These are phyloP conservation scores for Cyprinella venusta DNA, from an alignment of 2,797 vertebrate species.

Conservation along the genomic window DNA sequence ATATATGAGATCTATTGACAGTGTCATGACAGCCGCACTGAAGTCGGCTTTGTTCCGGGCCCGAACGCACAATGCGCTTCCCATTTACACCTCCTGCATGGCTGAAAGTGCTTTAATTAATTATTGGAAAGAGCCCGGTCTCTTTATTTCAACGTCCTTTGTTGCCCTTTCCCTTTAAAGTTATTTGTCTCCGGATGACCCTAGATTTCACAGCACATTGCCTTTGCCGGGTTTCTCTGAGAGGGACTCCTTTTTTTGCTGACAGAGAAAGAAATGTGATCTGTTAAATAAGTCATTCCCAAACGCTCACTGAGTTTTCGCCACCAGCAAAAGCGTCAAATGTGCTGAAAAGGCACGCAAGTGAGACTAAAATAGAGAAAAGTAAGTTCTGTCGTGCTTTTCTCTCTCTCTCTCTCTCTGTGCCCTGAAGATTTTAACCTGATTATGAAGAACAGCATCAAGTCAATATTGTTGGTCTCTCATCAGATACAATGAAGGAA, in stretches of 20 bases:
- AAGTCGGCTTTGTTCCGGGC: constrained; percentile 35
- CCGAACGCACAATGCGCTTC: constrained; percentile 4
- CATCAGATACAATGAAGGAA: constrained; percentile 7
- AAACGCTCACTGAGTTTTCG: constrained; percentile 51
- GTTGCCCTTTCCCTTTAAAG: constrained; percentile 50
- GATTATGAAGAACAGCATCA: constrained; percentile 46
- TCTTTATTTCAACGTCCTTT: constrained; percentile 48
- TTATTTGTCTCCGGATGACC: constrained; percentile 61
- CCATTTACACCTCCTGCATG: constrained; percentile 16
- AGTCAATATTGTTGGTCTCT: constrained; percentile 21
- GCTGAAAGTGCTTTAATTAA: constrained; percentile 48
- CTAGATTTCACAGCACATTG: constrained; percentile 60
- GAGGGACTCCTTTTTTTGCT: constrained; percentile 58
- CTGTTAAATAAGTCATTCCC: constrained; percentile 66
- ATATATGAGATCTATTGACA: constrained; percentile 37
- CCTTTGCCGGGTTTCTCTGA: constrained; percentile 51
- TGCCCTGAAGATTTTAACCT: constrained; percentile 46
- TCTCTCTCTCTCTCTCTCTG: constrained; percentile 1
- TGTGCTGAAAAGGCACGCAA: constrained; percentile 59
- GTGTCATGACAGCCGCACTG: constrained; percentile 1
- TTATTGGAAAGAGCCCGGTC: constrained; percentile 28
- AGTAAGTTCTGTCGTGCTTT: constrained; percentile 50
- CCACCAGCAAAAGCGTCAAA: constrained; percentile 55
- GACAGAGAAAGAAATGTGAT: constrained; percentile 63
- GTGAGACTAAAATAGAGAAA: constrained; percentile 42